Evolutionary conservation across 1,140 invertebrate species (phyloP), one percentile per base, ranked within the genome.

Genomic region (Zaprionus tsacasi): DNA sequence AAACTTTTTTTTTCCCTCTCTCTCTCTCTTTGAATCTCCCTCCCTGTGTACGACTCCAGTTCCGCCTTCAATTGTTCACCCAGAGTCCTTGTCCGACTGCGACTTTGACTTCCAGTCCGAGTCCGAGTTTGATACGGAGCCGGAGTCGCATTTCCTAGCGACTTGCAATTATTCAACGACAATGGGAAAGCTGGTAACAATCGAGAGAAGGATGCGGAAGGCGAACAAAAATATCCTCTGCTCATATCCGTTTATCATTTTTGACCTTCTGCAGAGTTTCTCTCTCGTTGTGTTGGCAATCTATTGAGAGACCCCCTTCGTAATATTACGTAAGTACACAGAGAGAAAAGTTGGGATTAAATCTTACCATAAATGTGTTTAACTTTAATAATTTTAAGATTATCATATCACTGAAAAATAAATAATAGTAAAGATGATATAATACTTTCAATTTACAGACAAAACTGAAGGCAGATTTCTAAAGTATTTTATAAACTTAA

Each of bases 201-300:
- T 80, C 77, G 83, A 80, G 69, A 75, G 72, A 66, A 79, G 78
- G 78, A 82, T 71, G 61, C 70, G 67, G 60, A 78, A 58, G 50
- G 21, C 61, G 61, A 10, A 64, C 35, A 66, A 40, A 82, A 81
- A 89, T 82, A 86, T 88, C 85, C 88, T 91, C 76, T 82, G 21
- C 75, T 80, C 88, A 91, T 88, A 91, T 91, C 89, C 89, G 89
- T 91, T 91, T 91, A 91, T 91, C 89, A 91, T 91, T 91, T 91
- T 89, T 91, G 89, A 91, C 89, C 89, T 91, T 91, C 88, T 91
- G 83, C 79, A 71, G 70, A 56, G 43, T 77, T 75, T 78, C 45
- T 78, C 45, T 78, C 45, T 50, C 60, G 60, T 36, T 54, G 35
- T 64, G 76, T 52, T 52, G 57, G 56, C 67, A 75, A 68, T 75